phyloP scores from a whole-genome alignment of 2,797 vertebrate species.

The Helarctos malayanus region DNA sequence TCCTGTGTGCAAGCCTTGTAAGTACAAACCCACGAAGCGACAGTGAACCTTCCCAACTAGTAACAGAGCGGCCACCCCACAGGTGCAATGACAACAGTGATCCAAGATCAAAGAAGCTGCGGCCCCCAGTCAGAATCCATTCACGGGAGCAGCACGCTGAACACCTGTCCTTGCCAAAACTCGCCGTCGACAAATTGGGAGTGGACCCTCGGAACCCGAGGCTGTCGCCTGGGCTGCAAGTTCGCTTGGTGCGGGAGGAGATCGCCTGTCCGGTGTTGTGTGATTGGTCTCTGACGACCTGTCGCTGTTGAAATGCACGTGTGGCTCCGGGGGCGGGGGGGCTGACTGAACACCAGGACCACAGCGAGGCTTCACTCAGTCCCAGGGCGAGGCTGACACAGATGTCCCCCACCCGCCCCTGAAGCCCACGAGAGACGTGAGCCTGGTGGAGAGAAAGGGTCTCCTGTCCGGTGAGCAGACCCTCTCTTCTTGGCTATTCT shows the following conservation, averaged over 20 bases:
- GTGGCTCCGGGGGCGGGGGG: background rate
- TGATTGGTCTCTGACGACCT: background rate
- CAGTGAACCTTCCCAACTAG: rapidly evolving
- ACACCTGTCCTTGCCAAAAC: background rate
- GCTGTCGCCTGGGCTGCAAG: rapidly evolving
- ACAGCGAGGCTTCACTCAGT: rapidly evolving
- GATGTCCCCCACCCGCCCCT: rapidly evolving
- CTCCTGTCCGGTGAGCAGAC: background rate
- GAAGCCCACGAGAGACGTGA: background rate
- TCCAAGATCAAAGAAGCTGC: rapidly evolving
- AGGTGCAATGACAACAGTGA: rapidly evolving
- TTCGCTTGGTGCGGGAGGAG: background rate
- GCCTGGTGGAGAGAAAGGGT: background rate
- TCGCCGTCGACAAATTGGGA: rapidly evolving
- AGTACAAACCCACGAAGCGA: rapidly evolving
- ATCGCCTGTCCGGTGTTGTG: rapidly evolving
- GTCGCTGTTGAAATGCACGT: background rate
- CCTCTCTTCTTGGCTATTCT: background rate
- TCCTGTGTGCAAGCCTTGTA: rapidly evolving
- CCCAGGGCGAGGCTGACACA: rapidly evolving
- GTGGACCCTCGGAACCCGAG: too few species aligned
- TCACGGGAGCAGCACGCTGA: rapidly evolving
- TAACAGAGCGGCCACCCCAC: background rate
- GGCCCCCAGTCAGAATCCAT: background rate
- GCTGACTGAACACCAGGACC: too few species aligned